Evolutionary conservation across 2,888 invertebrate genomes (phyloP).

Genomic region (Pachydiplax longipennis): DNA sequence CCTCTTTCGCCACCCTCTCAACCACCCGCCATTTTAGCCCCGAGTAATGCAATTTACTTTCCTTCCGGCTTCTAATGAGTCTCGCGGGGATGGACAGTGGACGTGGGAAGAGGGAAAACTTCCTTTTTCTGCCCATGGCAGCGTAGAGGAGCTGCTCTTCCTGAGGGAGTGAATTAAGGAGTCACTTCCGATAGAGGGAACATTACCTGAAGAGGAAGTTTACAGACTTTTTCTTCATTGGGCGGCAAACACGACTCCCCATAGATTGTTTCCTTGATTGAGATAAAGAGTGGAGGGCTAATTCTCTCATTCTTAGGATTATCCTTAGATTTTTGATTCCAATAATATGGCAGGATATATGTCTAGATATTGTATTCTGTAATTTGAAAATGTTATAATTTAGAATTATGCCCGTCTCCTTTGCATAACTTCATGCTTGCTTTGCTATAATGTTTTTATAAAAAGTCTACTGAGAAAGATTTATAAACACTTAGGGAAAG

Average conservation of each 20-base stretch:
- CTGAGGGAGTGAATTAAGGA: background rate
- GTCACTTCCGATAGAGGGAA: background rate
- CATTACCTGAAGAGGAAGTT: background rate
- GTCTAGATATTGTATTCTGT: too few species aligned
- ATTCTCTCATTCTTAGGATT: background rate
- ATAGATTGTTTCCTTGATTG: background rate
- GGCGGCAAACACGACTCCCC: background rate
- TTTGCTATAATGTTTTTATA: too few species aligned
- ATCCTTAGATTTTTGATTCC: background rate
- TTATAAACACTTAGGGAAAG: too few species aligned
- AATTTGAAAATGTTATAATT: too few species aligned
- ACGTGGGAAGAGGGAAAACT: background rate
- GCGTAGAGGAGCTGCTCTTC: background rate
- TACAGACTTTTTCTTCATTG: background rate
- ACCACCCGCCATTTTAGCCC: background rate
- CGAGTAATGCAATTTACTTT: constrained; percentile 27
- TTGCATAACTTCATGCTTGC: too few species aligned
- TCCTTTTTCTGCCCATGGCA: background rate
- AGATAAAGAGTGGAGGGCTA: background rate
- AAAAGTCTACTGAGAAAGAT: too few species aligned
- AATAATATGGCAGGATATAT: too few species aligned
- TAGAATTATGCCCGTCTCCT: too few species aligned
- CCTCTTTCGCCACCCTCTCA: background rate
- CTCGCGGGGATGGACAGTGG: constrained; percentile 13
- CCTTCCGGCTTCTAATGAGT: constrained; percentile 34